Base-by-base conservation (phyloP, 2,888 invertebrate species). In the Pterostichus niger region DNA sequence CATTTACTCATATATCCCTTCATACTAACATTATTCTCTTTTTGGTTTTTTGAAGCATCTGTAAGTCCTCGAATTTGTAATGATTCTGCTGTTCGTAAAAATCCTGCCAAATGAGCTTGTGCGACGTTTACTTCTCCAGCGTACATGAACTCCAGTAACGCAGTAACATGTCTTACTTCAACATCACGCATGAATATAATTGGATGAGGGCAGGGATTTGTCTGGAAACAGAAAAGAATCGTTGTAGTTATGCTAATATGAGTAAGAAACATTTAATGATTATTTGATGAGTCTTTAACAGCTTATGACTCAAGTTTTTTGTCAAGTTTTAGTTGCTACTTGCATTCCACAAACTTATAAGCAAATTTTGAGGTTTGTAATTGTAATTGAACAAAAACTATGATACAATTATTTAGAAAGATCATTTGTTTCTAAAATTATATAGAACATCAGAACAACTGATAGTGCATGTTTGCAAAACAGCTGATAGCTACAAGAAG, bases 121-220 rank as follows among this genome's bases (percentile, higher is more conserved):
- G 95, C 95, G 84, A 95, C 95, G 90, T 95, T 95, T 85, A 96
- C 96, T 91, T 96, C 96, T 79, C 96, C 96, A 86, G 95, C 95
- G 89, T 96, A 96, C 95, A 96, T 96, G 89, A 96, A 96, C 90
- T 96, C 95, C 88, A 96, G 92, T 84, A 96, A 92, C 81, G 95
- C 94, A 86, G 94, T 93, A 86, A 96, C 92, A 89, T 96, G 95
- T 87, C 93, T 93, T 87, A 94, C 95, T 88, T 95, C 95, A 87
- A 96, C 95, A 91, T 96, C 96, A 89, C 95, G 93, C 93, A 96
- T 94, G 90, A 96, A 95, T 89, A 96, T 95, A 91, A 96, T 95
- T 84, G 96, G 96, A 90, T 96, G 96, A 88, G 95, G 94, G 90
- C 96, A 96, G 87, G 96, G 96, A 90, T 96, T 96, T 88, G 94